A percentile compares a stretch with the other conserved stretches of the same genome.
Conservation (phyloP, 1,140 invertebrate species). For the Bombyx mandarina region DNA sequence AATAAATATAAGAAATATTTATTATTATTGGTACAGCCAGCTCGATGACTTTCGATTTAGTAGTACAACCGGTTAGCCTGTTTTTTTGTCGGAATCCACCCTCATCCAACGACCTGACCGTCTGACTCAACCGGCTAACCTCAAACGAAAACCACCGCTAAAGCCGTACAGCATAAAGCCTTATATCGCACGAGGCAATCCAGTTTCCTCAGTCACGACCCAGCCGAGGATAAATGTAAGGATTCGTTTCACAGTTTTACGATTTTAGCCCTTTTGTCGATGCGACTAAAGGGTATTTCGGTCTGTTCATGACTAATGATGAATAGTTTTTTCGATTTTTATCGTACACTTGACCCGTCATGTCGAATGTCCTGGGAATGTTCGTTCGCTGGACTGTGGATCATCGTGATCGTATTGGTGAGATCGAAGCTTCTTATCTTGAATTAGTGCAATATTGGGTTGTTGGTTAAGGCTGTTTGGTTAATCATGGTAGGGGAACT, state of each 20-base stretch:
- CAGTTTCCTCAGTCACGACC: slow-evolving; percentile 51
- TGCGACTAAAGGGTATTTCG: slow-evolving; percentile 16
- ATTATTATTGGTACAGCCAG: no score
- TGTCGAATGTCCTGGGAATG: slow-evolving; percentile 58
- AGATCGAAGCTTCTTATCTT: no score
- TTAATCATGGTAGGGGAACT: no score
- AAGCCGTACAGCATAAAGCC: background rate
- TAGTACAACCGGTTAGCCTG: slow-evolving; percentile 37
- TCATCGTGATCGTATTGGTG: no score
- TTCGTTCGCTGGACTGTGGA: slow-evolving; percentile 12
- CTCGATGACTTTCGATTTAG: slow-evolving; percentile 34
- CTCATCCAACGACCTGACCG: slow-evolving; percentile 34
- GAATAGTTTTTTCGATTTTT: slow-evolving; percentile 58
- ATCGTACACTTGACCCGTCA: slow-evolving; percentile 63
- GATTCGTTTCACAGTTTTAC: slow-evolving; percentile 15
- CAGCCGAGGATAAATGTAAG: slow-evolving; percentile 51
- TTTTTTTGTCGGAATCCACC: slow-evolving; percentile 56
- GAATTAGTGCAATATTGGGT: no score
- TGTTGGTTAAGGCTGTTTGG: no score
- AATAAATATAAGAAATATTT: no score
- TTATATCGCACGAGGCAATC: background rate
- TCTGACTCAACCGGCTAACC: slow-evolving; percentile 13
- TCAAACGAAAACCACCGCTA: slow-evolving; percentile 16
- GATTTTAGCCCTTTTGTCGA: slow-evolving; percentile 21
- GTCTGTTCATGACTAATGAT: slow-evolving; percentile 13